Conservation (phyloP, 1,140 invertebrate species). For the Polypedilum vanderplanki region DNA sequence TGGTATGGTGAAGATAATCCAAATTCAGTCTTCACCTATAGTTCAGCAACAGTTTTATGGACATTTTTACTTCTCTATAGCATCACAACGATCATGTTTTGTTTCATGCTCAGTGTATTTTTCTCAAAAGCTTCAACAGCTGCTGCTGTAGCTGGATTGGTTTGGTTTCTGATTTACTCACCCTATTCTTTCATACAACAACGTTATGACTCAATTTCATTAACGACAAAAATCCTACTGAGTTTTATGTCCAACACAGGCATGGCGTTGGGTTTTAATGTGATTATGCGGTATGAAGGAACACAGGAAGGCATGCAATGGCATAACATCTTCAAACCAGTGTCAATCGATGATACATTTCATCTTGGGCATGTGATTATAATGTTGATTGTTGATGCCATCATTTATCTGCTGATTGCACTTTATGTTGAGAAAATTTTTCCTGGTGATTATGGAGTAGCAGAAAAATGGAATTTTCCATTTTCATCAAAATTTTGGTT, state of each 20-base stretch:
- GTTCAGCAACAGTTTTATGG: slow-evolving; percentile 43
- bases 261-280: slow-evolving; percentile 62
- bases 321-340: slow-evolving; percentile 54
- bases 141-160: slow-evolving; percentile 48
- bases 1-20: slow-evolving; percentile 23
- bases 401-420: slow-evolving; percentile 56
- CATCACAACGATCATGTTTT: slow-evolving; percentile 48
- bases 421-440: slow-evolving; percentile 63
- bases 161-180: slow-evolving; percentile 51
- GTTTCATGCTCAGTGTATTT: slow-evolving; percentile 57
- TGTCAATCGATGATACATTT: slow-evolving; percentile 60
- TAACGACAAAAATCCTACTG: slow-evolving; percentile 30
- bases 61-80: slow-evolving; percentile 46
- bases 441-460: slow-evolving; percentile 58
- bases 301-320: slow-evolving; percentile 55
- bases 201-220: slow-evolving; percentile 25
- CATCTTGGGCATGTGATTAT: slow-evolving; percentile 53
- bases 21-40: slow-evolving; percentile 37
- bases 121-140: slow-evolving; percentile 51
- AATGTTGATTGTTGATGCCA: slow-evolving; percentile 55
- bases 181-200: slow-evolving; percentile 42
- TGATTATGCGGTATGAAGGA: slow-evolving; percentile 60
- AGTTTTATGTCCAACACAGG: slow-evolving; percentile 54
- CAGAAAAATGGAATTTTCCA: slow-evolving; percentile 62
- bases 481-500: slow-evolving; percentile 51